These are phyloP conservation scores for Drosophila dives DNA, from an alignment of 2,888 invertebrate species.

Conservation along the genomic window DNA sequence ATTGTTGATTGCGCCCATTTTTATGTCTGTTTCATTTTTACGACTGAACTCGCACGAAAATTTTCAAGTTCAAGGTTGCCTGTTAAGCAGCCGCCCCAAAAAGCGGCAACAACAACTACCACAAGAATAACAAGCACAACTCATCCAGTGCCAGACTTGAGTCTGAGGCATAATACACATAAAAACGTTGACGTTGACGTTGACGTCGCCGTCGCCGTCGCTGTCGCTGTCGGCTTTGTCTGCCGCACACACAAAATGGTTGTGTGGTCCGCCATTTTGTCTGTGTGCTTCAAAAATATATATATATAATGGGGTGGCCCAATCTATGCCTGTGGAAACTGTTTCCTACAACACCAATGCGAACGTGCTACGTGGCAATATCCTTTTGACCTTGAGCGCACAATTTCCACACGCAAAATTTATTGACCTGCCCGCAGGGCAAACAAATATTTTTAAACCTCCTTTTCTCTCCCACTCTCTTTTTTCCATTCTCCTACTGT, in stretches of 20 bases:
- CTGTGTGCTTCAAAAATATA: conserved; percentile 18
- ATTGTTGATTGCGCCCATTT: conserved; percentile 55
- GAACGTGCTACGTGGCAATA: conserved; percentile 78
- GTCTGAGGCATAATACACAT: conserved; percentile 15
- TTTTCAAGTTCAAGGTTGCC: conserved; percentile 84
- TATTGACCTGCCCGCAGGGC: conserved; percentile 81
- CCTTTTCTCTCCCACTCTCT: neutral
- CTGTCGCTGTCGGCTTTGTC: conserved; percentile 42
- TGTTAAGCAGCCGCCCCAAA: conserved; percentile 63
- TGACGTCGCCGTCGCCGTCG: conserved; percentile 11
- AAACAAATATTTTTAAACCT: conserved; percentile 2
- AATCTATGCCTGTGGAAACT: conserved; percentile 39
- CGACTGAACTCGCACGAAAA: conserved; percentile 72
- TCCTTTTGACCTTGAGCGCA: conserved; percentile 85
- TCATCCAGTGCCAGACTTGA: conserved; percentile 38
- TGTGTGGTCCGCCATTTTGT: conserved; percentile 71
- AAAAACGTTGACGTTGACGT: conserved; percentile 22
- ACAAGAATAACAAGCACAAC: conserved; percentile 27
- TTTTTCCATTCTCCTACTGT: neutral
- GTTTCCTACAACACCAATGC: conserved; percentile 66
- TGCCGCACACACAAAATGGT: conserved; percentile 54
- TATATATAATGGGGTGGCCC: conserved; percentile 1
- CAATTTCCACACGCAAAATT: conserved; percentile 83
- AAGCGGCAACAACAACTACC: conserved; percentile 33
- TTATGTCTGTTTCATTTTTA: conserved; percentile 56